A percentile compares a stretch with the other conserved stretches of the same genome.
Conservation (phyloP, 2,113 vertebrate genomes). For the Labeo rohita region DNA sequence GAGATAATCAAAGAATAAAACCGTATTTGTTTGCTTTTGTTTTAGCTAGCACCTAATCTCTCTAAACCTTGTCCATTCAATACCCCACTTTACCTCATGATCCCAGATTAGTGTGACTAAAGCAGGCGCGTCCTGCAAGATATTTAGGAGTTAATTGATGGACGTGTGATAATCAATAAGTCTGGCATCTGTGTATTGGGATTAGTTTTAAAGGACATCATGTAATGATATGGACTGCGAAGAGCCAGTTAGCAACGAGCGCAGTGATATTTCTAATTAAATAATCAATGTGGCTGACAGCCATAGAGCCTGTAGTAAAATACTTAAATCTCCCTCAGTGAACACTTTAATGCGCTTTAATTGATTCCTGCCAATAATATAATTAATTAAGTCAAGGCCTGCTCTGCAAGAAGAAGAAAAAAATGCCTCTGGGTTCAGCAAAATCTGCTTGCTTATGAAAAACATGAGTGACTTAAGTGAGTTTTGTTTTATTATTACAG, state of each 20-base stretch:
- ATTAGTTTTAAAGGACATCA: slow-evolving; percentile 21
- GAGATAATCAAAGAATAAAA: slow-evolving; percentile 40
- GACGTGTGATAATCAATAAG: slow-evolving; percentile 49
- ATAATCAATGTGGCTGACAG: slow-evolving; percentile 40
- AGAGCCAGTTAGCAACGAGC: not conserved
- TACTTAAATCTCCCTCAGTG: slow-evolving; percentile 29
- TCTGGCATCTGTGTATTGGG: slow-evolving; percentile 47
- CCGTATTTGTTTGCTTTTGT: slow-evolving; percentile 32
- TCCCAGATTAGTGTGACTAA: slow-evolving; percentile 26
- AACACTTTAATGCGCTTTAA: slow-evolving; percentile 43
- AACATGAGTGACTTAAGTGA: not conserved
- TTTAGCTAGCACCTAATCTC: slow-evolving; percentile 19
- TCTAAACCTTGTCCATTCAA: slow-evolving; percentile 28
- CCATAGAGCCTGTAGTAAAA: slow-evolving; percentile 30
- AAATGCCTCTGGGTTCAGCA: slow-evolving; percentile 14
- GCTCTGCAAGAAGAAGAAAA: not conserved
- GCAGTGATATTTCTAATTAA: slow-evolving; percentile 41
- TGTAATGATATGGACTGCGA: slow-evolving; percentile 30
- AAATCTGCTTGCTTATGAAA: slow-evolving; percentile 7
- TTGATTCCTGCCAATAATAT: slow-evolving; percentile 44
- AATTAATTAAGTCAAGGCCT: slow-evolving; percentile 38
- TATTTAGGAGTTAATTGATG: slow-evolving; percentile 38
- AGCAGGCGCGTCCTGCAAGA: slow-evolving; percentile 5
- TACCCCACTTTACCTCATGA: slow-evolving; percentile 9
- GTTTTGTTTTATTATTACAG: not conserved